Base-by-base conservation (phyloP, 2,797 vertebrate genomes). In the Triplophysa yarkandensis region DNA sequence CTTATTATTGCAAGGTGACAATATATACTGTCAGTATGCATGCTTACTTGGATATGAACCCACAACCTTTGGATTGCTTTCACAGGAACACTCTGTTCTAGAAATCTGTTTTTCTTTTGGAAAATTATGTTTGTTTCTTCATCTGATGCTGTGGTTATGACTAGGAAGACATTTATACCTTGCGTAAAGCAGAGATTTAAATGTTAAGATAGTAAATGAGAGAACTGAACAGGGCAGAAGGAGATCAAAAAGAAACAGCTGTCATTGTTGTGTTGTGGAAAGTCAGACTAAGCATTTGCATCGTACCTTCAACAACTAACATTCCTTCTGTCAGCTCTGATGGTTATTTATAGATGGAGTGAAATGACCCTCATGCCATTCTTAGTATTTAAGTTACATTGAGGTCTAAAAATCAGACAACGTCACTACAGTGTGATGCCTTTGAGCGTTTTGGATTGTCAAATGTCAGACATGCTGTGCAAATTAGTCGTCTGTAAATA, bases 331-430 rank as follows among this genome's bases (percentile, higher is more conserved):
- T n/a, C n/a, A 80, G 86, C 86, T 84, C 57, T 65, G 19, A 25
- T 55, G 62, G 71, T 65, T 90, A 91, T 91, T 91, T 89, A 88
- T 91, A 91, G 88, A 34, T 10, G 25, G 81, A 83, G 84, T 84
- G 74, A 78, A 77, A 79, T 32, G 61, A 39, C 30, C 50, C 7
- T 9, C 23, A 66, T 80, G 65, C 55, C 54, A 72, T 81, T 83
- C 61, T 46, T 23, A 61, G 44, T 66, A 62, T 81, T 71, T 61
- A 41, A 52, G 19, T 25, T 25, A 34, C 23, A 36, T 57, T 50
- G 73, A 50, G 77, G 73, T 78, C 70, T 77, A 85, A 80, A 84
- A 80, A 71, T 78, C 76, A 80, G 71, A 71, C 46, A 71, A 43
- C 17, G 30, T 28, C 21, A 77, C 66, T 64, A 11, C 34, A 58